phyloP scores from a whole-genome alignment of 2,888 invertebrate species.

The Ischnus inquisitorius region DNA sequence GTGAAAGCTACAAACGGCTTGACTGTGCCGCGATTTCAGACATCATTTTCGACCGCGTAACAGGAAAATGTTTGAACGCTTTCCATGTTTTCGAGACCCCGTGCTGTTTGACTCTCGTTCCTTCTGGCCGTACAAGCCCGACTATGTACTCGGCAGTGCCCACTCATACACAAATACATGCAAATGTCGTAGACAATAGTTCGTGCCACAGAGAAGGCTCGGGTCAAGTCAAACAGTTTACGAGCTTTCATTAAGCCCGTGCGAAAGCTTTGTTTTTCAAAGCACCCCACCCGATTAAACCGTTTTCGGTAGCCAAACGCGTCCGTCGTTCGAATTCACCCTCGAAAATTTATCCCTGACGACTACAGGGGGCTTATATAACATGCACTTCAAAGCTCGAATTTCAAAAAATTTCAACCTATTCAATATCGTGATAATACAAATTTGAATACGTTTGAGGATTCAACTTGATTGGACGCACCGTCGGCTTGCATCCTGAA shows the following conservation, averaged over 20 bases:
- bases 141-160: background rate
- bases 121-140: background rate
- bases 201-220: background rate
- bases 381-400: background rate
- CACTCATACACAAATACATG: background rate
- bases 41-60: conserved; percentile 32
- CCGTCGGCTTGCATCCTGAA: background rate
- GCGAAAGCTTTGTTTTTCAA: conserved; percentile 7
- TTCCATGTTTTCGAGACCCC: background rate
- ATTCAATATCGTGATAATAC: background rate
- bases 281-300: background rate
- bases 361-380: background rate
- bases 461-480: background rate
- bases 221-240: background rate
- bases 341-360: background rate
- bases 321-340: background rate
- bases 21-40: conserved; percentile 32
- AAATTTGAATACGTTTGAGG: background rate
- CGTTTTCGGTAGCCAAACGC: background rate
- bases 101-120: background rate
- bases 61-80: conserved; percentile 14
- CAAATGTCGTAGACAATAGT: background rate
- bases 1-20: background rate
- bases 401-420: background rate
- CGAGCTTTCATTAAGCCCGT: background rate